Conservation (phyloP, 2,888 invertebrate species). For the Apeira syringaria region DNA sequence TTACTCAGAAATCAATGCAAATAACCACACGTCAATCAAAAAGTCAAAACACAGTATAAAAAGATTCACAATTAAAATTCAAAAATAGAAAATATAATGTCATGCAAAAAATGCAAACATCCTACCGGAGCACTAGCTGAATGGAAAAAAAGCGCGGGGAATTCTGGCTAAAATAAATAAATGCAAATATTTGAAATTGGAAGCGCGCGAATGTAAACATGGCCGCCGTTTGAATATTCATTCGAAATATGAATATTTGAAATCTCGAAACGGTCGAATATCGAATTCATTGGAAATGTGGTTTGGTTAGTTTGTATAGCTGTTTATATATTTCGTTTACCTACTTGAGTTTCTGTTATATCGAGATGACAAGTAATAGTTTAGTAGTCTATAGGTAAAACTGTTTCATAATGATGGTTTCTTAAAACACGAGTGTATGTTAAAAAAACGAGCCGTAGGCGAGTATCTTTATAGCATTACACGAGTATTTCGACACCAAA, state of each 20-base stretch:
- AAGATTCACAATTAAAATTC: constrained; percentile 20
- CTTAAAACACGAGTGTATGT: too few species aligned
- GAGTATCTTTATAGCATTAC: too few species aligned
- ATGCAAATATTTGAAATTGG: constrained; percentile 82
- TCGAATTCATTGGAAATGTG: constrained; percentile 64
- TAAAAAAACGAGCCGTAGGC: too few species aligned
- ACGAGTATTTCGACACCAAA: too few species aligned
- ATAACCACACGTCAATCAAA: constrained; percentile 49
- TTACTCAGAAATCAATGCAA: constrained; percentile 25
- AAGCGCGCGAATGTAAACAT: constrained; percentile 81
- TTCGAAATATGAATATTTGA: constrained; percentile 78
- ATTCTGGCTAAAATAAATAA: constrained; percentile 73
- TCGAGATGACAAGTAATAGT: too few species aligned
- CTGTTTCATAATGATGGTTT: too few species aligned
- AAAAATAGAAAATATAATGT: constrained; percentile 8
- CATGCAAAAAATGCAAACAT: constrained; percentile 39
- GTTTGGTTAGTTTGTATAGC: background rate
- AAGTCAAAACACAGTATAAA: constrained; percentile 32
- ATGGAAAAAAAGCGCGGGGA: constrained; percentile 51
- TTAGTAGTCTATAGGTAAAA: too few species aligned
- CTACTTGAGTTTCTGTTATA: too few species aligned
- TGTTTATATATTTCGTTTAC: too few species aligned
- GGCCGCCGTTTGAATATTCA: constrained; percentile 79
- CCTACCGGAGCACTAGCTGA: constrained; percentile 41
- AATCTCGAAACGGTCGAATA: constrained; percentile 52